phyloP scores from a whole-genome alignment of 2,888 invertebrate species.

The Leptothorax acervorum region DNA sequence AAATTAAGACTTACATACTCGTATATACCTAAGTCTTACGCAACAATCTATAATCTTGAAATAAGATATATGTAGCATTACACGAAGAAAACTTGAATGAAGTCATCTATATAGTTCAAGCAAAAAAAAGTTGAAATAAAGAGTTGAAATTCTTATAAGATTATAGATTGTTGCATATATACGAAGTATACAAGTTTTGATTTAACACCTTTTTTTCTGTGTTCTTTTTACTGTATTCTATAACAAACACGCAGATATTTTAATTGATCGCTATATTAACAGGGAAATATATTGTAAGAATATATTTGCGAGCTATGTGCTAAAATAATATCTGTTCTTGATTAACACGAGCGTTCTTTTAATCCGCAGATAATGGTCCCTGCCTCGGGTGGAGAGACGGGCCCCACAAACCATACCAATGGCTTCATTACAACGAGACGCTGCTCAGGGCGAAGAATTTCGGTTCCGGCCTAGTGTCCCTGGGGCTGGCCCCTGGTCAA shows the following conservation, averaged over 20 bases:
- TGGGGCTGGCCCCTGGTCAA: slow-evolving; percentile 92
- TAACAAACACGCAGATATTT: neutral
- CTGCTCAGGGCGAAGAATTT: slow-evolving; percentile 95
- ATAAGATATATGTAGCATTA: too few relatives aligned
- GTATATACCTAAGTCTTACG: too few relatives aligned
- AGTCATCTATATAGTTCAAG: too few relatives aligned
- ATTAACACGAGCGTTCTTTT: neutral
- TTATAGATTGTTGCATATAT: too few relatives aligned
- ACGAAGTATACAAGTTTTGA: too few relatives aligned
- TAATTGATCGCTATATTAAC: neutral
- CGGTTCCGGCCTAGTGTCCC: slow-evolving; percentile 94
- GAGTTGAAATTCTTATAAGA: too few relatives aligned
- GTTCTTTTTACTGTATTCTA: neutral
- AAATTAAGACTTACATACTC: too few relatives aligned
- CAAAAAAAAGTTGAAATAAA: too few relatives aligned
- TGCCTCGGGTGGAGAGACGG: slow-evolving; percentile 97
- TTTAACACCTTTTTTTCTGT: too few relatives aligned
- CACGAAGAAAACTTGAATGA: too few relatives aligned
- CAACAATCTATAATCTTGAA: too few relatives aligned
- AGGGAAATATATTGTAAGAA: neutral
- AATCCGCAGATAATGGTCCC: slow-evolving; percentile 92
- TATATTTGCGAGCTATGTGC: neutral
- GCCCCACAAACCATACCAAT: slow-evolving; percentile 94
- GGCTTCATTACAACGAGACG: slow-evolving; percentile 98
- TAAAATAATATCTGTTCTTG: neutral